Conservation (phyloP, 1,140 invertebrate genomes). For the Drosophila sechellia region DNA sequence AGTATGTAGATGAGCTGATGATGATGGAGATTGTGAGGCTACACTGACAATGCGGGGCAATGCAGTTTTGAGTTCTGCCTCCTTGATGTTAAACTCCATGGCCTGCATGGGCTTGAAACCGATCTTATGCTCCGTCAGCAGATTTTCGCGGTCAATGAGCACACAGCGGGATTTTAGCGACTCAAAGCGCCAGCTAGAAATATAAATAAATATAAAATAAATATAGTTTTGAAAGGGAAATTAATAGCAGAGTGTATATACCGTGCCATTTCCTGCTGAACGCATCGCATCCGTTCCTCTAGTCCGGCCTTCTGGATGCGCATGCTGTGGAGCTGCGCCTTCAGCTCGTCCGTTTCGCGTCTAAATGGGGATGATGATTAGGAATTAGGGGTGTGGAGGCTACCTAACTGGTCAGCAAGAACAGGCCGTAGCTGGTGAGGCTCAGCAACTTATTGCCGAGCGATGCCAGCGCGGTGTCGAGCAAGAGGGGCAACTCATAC, state of each 20-base stretch:
- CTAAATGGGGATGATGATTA: slow-evolving; percentile 65
- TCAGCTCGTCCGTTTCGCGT: slow-evolving; percentile 82
- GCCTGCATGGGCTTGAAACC: slow-evolving; percentile 64
- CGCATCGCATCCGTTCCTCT: slow-evolving; percentile 73
- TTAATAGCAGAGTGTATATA: not conserved
- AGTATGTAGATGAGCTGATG: not conserved
- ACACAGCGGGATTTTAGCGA: slow-evolving; percentile 81
- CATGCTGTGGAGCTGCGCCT: slow-evolving; percentile 68
- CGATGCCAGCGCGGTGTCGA: slow-evolving; percentile 50
- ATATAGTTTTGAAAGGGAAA: not conserved
- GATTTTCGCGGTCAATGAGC: slow-evolving; percentile 76
- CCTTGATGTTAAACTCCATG: slow-evolving; percentile 73
- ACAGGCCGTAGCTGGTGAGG: slow-evolving; percentile 55
- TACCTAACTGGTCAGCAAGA: slow-evolving; percentile 52
- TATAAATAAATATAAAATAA: not conserved
- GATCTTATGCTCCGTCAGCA: slow-evolving; percentile 76
- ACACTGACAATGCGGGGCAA: slow-evolving; percentile 63
- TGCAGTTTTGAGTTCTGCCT: slow-evolving; percentile 60
- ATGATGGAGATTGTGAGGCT: not conserved
- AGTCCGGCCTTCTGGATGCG: slow-evolving; percentile 76
- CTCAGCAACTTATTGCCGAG: slow-evolving; percentile 57
- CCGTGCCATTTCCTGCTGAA: slow-evolving; percentile 78
- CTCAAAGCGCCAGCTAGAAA: slow-evolving; percentile 82
- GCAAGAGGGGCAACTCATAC: slow-evolving; percentile 71
- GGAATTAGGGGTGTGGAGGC: slow-evolving; percentile 9